phyloP scores from a whole-genome alignment of 1,140 invertebrate genomes.

The Pseudomyrmex flavicornis region DNA sequence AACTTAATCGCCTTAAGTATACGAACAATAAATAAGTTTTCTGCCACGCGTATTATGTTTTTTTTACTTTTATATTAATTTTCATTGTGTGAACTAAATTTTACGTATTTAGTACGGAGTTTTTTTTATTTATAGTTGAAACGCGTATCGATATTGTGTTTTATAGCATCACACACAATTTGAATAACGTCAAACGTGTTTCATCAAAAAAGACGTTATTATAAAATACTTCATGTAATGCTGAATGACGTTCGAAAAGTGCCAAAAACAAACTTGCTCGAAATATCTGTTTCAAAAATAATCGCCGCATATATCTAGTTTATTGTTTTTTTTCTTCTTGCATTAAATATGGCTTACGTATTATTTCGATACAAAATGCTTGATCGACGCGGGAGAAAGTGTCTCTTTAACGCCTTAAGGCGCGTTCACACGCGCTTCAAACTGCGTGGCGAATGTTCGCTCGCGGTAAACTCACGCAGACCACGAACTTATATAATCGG shows the following conservation, averaged over 20 bases:
- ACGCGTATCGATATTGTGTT: too few species aligned
- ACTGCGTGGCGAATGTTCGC: constrained; percentile 48
- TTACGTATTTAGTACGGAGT: too few species aligned
- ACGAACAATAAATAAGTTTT: background rate
- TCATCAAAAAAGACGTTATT: too few species aligned
- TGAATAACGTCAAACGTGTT: too few species aligned
- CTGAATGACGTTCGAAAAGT: background rate
- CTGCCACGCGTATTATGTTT: too few species aligned
- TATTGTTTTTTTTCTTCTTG: background rate
- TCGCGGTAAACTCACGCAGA: constrained; percentile 56
- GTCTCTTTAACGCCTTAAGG: constrained; percentile 56
- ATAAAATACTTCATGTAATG: background rate
- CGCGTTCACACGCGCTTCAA: constrained; percentile 62
- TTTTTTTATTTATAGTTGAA: too few species aligned
- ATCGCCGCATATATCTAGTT: background rate
- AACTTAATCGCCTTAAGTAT: background rate
- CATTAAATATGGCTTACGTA: constrained; percentile 17
- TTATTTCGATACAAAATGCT: constrained; percentile 26
- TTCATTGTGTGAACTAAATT: too few species aligned
- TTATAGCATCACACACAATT: too few species aligned
- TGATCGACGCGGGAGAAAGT: constrained; percentile 42
- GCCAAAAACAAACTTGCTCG: background rate
- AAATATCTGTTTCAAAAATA: background rate
- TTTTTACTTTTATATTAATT: too few species aligned
- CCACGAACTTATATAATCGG: constrained; percentile 62